Evolutionary conservation across 2,113 vertebrate genomes (phyloP).

Genomic region (Daboia siamensis): DNA sequence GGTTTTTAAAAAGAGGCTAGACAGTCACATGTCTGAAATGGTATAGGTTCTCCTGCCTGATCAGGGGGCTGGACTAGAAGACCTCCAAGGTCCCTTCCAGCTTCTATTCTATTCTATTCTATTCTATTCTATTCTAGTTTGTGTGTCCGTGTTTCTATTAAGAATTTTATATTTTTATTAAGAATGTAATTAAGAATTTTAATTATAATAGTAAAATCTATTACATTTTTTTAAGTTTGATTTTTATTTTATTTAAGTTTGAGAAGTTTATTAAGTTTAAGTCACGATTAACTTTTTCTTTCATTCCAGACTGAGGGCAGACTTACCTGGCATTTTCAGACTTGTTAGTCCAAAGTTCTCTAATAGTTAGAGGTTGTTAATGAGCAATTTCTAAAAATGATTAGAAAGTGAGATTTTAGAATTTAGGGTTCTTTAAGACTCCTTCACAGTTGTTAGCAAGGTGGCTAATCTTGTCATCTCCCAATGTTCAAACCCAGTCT

Average conservation of each 20-base stretch:
- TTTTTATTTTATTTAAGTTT: neutral
- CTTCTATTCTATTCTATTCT: too few species aligned
- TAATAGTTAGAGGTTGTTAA: neutral
- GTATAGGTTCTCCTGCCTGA: too few species aligned
- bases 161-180: neutral
- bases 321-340: neutral
- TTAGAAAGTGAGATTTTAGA: neutral
- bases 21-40: too few species aligned
- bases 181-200: neutral
- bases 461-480: neutral
- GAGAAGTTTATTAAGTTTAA: neutral
- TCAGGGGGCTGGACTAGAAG: too few species aligned
- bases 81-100: too few species aligned
- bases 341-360: neutral
- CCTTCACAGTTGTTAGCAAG: neutral
- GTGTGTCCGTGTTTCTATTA: neutral
- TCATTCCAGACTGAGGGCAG: neutral
- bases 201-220: neutral
- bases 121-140: neutral
- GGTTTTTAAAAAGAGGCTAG: too few species aligned
- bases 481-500: neutral
- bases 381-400: neutral
- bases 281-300: neutral
- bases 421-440: neutral
- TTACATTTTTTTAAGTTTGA: neutral